Evolutionary conservation across 2,113 vertebrate genomes (phyloP).

Genomic region (Plecotus auritus): DNA sequence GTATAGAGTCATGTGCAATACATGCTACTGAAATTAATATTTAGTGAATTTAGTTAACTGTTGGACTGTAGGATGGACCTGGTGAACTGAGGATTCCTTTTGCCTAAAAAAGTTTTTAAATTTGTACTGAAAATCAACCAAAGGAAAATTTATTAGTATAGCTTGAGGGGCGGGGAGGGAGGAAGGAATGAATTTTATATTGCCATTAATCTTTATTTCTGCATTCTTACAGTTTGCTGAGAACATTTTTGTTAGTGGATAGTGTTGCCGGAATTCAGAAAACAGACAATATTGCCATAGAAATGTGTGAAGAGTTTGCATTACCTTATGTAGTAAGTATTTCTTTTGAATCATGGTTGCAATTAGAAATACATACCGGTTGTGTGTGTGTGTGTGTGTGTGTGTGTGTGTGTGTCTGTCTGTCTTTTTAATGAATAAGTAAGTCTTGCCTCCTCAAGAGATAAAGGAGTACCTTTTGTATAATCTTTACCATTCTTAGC

Average conservation of each 20-base stretch:
- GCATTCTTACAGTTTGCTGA: slow-evolving; percentile 85
- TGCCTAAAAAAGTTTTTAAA: slow-evolving; percentile 1
- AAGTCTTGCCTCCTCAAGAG: not conserved
- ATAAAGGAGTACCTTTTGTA: not conserved
- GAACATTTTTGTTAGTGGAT: slow-evolving; percentile 94
- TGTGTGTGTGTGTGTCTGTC: not conserved
- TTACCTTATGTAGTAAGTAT: slow-evolving; percentile 92
- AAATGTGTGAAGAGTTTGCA: slow-evolving; percentile 95
- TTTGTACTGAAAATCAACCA: not conserved
- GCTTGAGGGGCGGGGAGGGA: not conserved
- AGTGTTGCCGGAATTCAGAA: slow-evolving; percentile 88
- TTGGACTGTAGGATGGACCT: not conserved
- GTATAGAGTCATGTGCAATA: not conserved
- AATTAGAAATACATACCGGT: not conserved
- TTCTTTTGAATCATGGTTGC: slow-evolving; percentile 2
- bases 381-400: not conserved
- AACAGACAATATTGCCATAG: slow-evolving; percentile 87
- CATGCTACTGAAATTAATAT: slow-evolving; percentile 4
- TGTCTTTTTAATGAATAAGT: not conserved
- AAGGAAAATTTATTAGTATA: not conserved
- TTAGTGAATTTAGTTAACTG: not conserved
- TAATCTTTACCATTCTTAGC: not conserved
- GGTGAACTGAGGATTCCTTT: slow-evolving; percentile 3
- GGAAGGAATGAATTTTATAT: not conserved
- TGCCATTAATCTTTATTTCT: slow-evolving; percentile 52